These are phyloP conservation scores for Psittacus erithacus DNA, from an alignment of 2,113 vertebrate species.

Conservation along the genomic window DNA sequence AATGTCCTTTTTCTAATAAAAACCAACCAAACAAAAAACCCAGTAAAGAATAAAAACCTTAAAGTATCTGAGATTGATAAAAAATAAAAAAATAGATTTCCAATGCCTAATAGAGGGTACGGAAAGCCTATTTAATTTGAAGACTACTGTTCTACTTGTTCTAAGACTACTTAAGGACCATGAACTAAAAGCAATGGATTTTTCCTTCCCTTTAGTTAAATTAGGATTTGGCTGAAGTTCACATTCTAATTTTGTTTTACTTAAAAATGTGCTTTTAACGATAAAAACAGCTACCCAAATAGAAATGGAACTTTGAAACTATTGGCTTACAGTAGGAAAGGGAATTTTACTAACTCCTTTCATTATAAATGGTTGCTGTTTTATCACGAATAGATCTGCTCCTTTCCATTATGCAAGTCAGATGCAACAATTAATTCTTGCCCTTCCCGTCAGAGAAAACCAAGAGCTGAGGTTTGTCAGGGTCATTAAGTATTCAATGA, in stretches of 20 bases:
- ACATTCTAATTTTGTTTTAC: background rate
- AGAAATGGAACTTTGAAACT: background rate
- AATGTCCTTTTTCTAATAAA: background rate
- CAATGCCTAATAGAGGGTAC: constrained; percentile 5
- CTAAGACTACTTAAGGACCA: background rate
- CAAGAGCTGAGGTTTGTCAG: constrained; percentile 52
- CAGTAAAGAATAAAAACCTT: background rate
- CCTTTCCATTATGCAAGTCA: constrained; percentile 55
- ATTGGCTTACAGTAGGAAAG: background rate
- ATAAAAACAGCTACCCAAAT: background rate
- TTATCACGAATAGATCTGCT: constrained; percentile 45
- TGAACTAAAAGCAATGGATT: background rate
- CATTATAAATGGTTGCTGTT: background rate
- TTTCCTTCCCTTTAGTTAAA: background rate
- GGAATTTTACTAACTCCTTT: background rate
- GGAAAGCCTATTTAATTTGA: background rate
- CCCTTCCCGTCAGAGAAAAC: constrained; percentile 61
- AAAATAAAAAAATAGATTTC: background rate
- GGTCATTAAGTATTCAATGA: constrained; percentile 74
- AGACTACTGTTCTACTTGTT: background rate
- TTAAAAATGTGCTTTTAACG: background rate
- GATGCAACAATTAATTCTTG: constrained; percentile 50
- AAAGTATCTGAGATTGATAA: background rate
- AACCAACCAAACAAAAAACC: background rate
- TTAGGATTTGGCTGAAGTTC: background rate